Evolutionary conservation across 2,113 vertebrate genomes (phyloP).

Genomic region (Thalassarche chlororhynchos): DNA sequence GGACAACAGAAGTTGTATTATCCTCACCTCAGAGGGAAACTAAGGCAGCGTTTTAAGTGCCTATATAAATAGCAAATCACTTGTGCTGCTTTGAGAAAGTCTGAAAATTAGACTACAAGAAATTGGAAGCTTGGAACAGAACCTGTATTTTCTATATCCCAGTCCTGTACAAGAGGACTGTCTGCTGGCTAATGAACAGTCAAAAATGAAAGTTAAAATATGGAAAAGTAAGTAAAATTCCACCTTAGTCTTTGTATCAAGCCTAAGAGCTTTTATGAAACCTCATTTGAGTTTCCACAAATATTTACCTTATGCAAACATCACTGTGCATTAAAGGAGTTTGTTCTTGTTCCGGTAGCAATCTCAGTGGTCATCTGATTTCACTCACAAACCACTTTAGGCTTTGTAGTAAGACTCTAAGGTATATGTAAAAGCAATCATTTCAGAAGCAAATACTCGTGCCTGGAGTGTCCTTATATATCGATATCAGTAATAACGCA

Average conservation of each 20-base stretch:
- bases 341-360: slow-evolving; percentile 35
- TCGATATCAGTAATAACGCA: background rate
- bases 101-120: background rate
- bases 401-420: background rate
- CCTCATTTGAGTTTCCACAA: background rate
- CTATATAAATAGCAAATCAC: background rate
- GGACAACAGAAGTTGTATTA: background rate
- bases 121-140: background rate
- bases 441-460: background rate
- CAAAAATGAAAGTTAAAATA: background rate
- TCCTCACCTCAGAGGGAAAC: background rate
- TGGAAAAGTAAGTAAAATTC: slow-evolving; percentile 3
- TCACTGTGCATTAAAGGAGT: background rate
- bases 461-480: background rate
- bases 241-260: background rate
- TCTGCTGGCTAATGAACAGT: background rate
- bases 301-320: slow-evolving; percentile 36
- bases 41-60: background rate
- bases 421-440: slow-evolving; percentile 26
- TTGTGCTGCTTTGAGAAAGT: background rate
- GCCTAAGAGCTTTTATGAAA: slow-evolving; percentile 3
- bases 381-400: slow-evolving; percentile 22
- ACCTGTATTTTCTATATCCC: background rate
- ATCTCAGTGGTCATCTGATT: slow-evolving; percentile 10
- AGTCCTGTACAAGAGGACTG: background rate